phyloP scores from a whole-genome alignment of 1,140 invertebrate species.

The Sycophila sp. region DNA sequence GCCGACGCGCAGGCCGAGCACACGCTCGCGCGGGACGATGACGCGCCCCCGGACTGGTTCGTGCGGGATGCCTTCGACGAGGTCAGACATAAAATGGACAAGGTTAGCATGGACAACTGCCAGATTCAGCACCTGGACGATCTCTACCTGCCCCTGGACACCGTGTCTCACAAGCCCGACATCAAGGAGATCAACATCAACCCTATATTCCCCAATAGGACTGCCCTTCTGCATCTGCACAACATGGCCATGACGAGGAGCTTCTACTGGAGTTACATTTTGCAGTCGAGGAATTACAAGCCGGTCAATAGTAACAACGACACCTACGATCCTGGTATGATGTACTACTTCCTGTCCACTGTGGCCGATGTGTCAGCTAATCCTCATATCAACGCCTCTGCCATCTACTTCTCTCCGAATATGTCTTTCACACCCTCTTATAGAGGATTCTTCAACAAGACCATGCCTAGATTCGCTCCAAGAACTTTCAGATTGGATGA shows the following conservation, averaged over 20 bases:
- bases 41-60: slow-evolving; percentile 87
- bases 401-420: slow-evolving; percentile 95
- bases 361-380: slow-evolving; percentile 95
- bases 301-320: slow-evolving; percentile 91
- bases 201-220: slow-evolving; percentile 94
- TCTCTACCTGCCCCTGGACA: slow-evolving; percentile 83
- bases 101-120: slow-evolving; percentile 87
- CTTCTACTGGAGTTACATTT: slow-evolving; percentile 96
- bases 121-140: slow-evolving; percentile 85
- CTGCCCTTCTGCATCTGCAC: slow-evolving; percentile 90
- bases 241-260: slow-evolving; percentile 94
- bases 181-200: slow-evolving; percentile 96
- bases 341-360: slow-evolving; percentile 96
- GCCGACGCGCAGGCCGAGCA: slow-evolving; percentile 15
- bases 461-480: slow-evolving; percentile 93
- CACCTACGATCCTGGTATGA: slow-evolving; percentile 95
- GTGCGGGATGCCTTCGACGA: slow-evolving; percentile 88
- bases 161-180: slow-evolving; percentile 91
- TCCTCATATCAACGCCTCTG: slow-evolving; percentile 90
- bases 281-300: slow-evolving; percentile 89
- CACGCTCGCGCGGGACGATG: background rate
- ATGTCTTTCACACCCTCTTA: slow-evolving; percentile 95
- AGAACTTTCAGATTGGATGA: slow-evolving; percentile 91
- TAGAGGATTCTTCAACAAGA: slow-evolving; percentile 96
- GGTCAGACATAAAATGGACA: slow-evolving; percentile 82